phyloP scores from a whole-genome alignment of 2,113 vertebrate species.

The Melanerpes formicivorus region DNA sequence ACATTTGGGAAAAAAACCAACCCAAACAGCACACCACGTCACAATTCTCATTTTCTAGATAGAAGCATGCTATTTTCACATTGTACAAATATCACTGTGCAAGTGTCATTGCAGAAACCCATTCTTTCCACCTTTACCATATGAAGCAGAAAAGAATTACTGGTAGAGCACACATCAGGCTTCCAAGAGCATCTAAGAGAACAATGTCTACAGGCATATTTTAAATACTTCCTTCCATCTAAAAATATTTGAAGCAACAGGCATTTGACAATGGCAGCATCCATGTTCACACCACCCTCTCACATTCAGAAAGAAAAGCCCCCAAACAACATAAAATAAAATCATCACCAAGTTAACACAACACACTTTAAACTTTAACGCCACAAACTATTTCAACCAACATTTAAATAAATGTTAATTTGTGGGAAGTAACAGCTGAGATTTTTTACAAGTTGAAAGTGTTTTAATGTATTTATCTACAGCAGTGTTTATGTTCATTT shows the following conservation, averaged over 20 bases:
- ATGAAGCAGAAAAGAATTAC: neutral
- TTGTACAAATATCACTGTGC: neutral
- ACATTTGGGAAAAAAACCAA: neutral
- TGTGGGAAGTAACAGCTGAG: neutral
- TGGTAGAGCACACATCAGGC: neutral
- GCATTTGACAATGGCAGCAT: neutral
- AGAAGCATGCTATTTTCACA: neutral
- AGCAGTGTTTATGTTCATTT: neutral
- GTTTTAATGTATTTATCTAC: neutral
- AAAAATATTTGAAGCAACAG: neutral
- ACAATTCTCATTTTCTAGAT: neutral
- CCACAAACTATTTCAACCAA: neutral
- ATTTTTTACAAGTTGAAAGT: neutral
- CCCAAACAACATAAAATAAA: neutral
- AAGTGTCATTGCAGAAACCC: neutral
- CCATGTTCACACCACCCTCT: accelerated
- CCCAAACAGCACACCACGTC: no score
- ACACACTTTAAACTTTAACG: neutral
- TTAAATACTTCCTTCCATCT: neutral
- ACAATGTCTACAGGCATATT: neutral
- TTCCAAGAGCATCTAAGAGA: neutral
- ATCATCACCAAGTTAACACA: neutral
- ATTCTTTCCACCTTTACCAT: neutral
- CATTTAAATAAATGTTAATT: neutral
- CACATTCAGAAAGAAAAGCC: neutral